Evolutionary conservation across 2,113 vertebrate species (phyloP).

Genomic region (Narcine bancroftii): DNA sequence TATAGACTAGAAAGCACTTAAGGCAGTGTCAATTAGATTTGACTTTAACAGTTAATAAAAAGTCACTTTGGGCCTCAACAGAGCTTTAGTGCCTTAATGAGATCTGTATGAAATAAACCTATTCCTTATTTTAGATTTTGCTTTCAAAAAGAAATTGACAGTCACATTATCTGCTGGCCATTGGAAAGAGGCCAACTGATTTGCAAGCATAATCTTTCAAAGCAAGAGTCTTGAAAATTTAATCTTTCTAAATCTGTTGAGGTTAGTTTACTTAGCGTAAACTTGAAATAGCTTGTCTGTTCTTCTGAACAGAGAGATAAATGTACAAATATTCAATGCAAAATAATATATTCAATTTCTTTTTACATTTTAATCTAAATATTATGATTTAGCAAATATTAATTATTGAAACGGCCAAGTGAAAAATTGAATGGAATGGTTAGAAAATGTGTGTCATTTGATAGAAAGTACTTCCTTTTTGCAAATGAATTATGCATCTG

Average conservation of each 20-base stretch:
- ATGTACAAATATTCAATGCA: background rate
- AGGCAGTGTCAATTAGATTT: background rate
- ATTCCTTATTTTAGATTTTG: background rate
- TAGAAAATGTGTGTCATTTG: background rate
- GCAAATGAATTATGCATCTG: background rate
- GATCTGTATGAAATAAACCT: background rate
- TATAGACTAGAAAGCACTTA: conserved; percentile 10
- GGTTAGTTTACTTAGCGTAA: background rate
- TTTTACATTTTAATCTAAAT: background rate
- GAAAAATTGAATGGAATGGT: background rate
- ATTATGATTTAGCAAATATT: background rate
- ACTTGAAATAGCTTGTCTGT: background rate
- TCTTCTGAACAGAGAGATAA: background rate
- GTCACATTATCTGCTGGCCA: background rate
- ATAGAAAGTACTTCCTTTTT: background rate
- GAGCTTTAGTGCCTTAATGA: background rate
- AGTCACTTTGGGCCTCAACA: background rate
- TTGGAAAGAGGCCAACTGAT: background rate
- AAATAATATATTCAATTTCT: background rate
- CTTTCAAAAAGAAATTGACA: background rate
- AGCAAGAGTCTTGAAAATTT: conserved; percentile 8
- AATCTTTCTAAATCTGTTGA: background rate
- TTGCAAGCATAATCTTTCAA: background rate
- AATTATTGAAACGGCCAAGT: background rate
- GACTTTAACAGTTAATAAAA: conserved; percentile 32